Base-by-base conservation (phyloP, 2,797 vertebrate species). In the Luscinia luscinia region DNA sequence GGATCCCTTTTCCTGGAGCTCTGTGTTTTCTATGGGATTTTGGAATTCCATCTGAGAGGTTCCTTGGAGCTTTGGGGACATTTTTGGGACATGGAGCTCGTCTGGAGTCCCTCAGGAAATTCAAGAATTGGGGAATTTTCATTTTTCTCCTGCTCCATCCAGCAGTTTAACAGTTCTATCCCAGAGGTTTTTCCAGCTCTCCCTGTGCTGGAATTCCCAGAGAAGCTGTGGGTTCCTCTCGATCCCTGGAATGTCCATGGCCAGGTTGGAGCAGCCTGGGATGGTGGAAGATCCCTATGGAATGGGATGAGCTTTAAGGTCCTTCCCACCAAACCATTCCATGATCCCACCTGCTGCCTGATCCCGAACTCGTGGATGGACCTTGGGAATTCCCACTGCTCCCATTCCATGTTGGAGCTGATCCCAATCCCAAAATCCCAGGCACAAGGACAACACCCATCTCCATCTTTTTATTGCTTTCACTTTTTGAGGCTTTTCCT, bases 321-420 rank as follows among this genome's bases (percentile, higher is more conserved):
- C 41, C 23, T 82, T 34, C 55, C 54, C 58, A 34, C 58, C 58
- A 3, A 61, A 48, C 48, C 62, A 24, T 82, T 75, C 62, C 86
- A 6, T 13, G 55, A 49, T 55, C 67, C 79, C 48, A 28, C 48
- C 23, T 24, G 4, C 48, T 26, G 19, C 54, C 15, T 4, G 51
- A 49, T 22, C 21, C 9, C 14, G 11, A 40, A 3, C 49, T 22
- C 22, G 0, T 2, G 6, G 9, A 0, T 7, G 21, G 11, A 19
- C 30, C 22, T 15, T 3, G n/a, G 38, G 52, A 11, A 43, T 80
- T 49, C 21, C 79, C 34, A 2, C 20, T 16, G 23, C 45, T 86
- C 62, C 79, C n/a, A 2, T 21, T 23, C 24, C 13, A 0, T 5
- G 36, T 3, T 15, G 18, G 57, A 21, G 45, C 38, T 51, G 26